phyloP scores from a whole-genome alignment of 1,140 invertebrate species.

The Zaprionus inermis region DNA sequence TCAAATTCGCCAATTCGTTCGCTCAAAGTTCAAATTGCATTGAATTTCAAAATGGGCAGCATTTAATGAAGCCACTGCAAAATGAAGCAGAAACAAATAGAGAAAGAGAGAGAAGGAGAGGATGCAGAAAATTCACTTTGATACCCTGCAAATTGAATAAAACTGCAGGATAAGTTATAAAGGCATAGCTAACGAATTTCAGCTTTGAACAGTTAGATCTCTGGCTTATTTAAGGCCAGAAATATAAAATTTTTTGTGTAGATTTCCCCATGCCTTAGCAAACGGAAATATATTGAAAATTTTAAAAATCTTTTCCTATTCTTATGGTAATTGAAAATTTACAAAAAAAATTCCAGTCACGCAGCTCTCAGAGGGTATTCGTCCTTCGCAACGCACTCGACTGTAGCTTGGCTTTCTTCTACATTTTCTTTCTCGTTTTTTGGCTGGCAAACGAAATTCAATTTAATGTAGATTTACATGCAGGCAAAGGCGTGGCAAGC shows the following conservation, averaged over 20 bases:
- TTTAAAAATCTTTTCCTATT: background rate
- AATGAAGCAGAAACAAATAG: constrained; percentile 59
- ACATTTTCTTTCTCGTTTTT: constrained; percentile 19
- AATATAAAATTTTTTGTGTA: too few relatives aligned
- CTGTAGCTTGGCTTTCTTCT: constrained; percentile 6
- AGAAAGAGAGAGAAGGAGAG: background rate
- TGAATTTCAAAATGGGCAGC: constrained; percentile 78
- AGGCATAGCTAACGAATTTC: background rate
- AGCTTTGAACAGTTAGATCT: background rate
- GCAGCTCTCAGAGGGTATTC: background rate
- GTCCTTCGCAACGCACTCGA: background rate
- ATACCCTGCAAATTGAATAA: background rate
- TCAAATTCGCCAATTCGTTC: constrained; percentile 50
- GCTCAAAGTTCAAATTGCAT: constrained; percentile 73
- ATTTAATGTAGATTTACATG: constrained; percentile 81
- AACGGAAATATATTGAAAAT: too few relatives aligned
- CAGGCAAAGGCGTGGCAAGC: constrained; percentile 51
- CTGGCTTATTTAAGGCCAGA: too few relatives aligned
- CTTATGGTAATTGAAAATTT: background rate
- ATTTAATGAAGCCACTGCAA: constrained; percentile 72
- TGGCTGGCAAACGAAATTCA: constrained; percentile 60
- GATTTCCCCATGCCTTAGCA: too few relatives aligned
- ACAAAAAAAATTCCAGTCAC: background rate
- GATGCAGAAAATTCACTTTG: background rate
- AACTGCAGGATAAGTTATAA: background rate